These are phyloP conservation scores for Scaptomyza montana DNA, from an alignment of 1,140 invertebrate genomes.

Conservation along the genomic window DNA sequence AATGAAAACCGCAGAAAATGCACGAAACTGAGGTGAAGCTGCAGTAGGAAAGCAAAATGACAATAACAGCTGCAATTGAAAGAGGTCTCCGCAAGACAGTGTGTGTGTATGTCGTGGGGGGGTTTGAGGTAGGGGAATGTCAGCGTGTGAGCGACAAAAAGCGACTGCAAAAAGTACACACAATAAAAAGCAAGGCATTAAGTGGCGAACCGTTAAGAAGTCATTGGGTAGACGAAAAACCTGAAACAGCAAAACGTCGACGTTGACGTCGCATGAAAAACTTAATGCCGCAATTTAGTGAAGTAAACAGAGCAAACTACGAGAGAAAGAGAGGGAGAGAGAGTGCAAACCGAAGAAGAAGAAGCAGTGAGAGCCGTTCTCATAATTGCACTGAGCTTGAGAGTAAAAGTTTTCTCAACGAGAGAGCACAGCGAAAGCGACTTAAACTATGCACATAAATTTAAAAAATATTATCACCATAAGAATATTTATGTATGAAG, in stretches of 20 bases:
- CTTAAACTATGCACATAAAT: conserved; percentile 14
- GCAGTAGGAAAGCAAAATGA: conserved; percentile 70
- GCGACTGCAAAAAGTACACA: conserved; percentile 28
- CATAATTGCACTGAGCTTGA: conserved; percentile 48
- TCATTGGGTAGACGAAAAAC: conserved; percentile 69
- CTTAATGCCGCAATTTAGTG: conserved; percentile 63
- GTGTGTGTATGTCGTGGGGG: background rate
- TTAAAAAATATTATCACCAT: background rate
- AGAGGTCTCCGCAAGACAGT: background rate
- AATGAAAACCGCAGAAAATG: conserved; percentile 58
- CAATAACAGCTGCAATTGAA: conserved; percentile 76
- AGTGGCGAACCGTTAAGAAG: conserved; percentile 79
- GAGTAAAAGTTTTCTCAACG: conserved; percentile 63
- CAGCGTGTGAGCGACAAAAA: conserved; percentile 46
- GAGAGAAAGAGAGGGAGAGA: conserved; percentile 38
- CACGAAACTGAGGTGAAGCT: conserved; percentile 67
- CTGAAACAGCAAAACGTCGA: conserved; percentile 44
- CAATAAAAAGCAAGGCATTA: conserved; percentile 62
- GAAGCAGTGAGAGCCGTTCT: conserved; percentile 8
- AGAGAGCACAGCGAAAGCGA: conserved; percentile 67
- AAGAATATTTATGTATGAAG: background rate
- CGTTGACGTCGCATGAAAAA: conserved; percentile 19
- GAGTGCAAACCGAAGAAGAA: conserved; percentile 8
- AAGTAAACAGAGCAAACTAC: conserved; percentile 69
- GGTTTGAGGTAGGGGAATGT: background rate